Conservation (phyloP, 2,888 invertebrate genomes). For the Clunio marinus region DNA sequence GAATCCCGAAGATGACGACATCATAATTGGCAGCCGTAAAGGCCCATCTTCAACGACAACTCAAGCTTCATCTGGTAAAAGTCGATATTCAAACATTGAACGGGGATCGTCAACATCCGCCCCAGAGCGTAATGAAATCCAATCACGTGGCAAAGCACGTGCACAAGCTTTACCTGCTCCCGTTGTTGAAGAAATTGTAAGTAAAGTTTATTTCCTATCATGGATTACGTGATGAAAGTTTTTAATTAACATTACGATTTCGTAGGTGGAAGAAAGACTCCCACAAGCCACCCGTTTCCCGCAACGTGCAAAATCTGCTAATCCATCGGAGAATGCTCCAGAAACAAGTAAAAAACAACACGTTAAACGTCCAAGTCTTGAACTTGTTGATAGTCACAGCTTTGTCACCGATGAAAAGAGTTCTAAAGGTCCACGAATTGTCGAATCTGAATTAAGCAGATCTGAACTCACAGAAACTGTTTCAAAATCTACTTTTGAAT, state of each 20-base stretch:
- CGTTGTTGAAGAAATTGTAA: slow-evolving; percentile 45
- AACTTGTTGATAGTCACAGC: slow-evolving; percentile 75
- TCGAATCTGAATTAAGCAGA: slow-evolving; percentile 40
- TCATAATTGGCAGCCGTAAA: slow-evolving; percentile 49
- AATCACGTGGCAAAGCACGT: slow-evolving; percentile 53
- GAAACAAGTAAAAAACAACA: slow-evolving; percentile 46
- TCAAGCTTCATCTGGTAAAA: slow-evolving; percentile 53
- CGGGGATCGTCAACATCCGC: slow-evolving; percentile 48
- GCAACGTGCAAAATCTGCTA: slow-evolving; percentile 58
- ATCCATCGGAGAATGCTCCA: slow-evolving; percentile 42
- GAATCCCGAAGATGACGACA: slow-evolving; percentile 45
- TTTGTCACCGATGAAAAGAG: slow-evolving; percentile 63
- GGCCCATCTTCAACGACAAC: slow-evolving; percentile 49
- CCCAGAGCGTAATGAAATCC: slow-evolving; percentile 65
- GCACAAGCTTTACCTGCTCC: slow-evolving; percentile 40
- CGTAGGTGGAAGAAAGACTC: slow-evolving; percentile 52
- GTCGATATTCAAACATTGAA: slow-evolving; percentile 50
- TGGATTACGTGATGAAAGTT: background rate
- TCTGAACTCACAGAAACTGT: slow-evolving; percentile 31
- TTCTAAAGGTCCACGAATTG: slow-evolving; percentile 39
- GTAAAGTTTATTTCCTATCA: slow-evolving; percentile 7
- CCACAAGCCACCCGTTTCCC: slow-evolving; percentile 84
- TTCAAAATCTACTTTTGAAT: slow-evolving; percentile 24
- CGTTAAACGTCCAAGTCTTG: slow-evolving; percentile 67
- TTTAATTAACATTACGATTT: slow-evolving; percentile 1